Evolutionary conservation across 53 echinoderm and acorn worm genomes (phyloP), one percentile per base, ranked within the genome.

Genomic region (Zoroaster sp.): DNA sequence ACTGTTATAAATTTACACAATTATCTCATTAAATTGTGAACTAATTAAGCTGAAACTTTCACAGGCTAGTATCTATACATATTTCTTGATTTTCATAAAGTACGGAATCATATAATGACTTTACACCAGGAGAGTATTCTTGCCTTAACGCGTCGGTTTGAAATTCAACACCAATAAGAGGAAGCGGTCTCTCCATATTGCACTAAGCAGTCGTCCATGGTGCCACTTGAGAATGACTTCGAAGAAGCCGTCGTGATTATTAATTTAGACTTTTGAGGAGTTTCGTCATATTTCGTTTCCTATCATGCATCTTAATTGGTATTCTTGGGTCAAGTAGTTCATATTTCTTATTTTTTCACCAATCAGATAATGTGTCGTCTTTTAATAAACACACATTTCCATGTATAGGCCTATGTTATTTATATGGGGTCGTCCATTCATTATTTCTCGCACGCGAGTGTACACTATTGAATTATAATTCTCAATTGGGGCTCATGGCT

Each of bases 251-350:
- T n/a, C 63, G 63, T 59, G 63, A 25, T 59, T 28, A 59, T 59
- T 59, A 74, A 40, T 40, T 40, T 74, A 23, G 40, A 1, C 42
- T 74, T 63, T 70, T 36, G 18, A 70, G 70, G 18, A 70, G 37
- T 70, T 34, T 18, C 17, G 37, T 59, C 63, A 59, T 59, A 59
- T 28, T 38, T 59, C 36, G 55, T 78, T 78, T 59, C 37, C 63
- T 59, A 40, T 63, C 78, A 12, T 1, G 59, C 52, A 78, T 78
- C 78, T 78, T 35, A 78, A 78, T 78, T 78, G 37, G 78, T 78
- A 28, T 53, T 78, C 59, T 12, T 4, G 35, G 59, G 78, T 78
- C 78, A 78, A 78, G 78, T 54, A 46, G 12, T 21, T 54, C 35
- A 21, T 78, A 9, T 23, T 20, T 8, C 59, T 54, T 54, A 78